Base-by-base conservation (phyloP, 2,888 invertebrate genomes). In the Ophion ventricosus region DNA sequence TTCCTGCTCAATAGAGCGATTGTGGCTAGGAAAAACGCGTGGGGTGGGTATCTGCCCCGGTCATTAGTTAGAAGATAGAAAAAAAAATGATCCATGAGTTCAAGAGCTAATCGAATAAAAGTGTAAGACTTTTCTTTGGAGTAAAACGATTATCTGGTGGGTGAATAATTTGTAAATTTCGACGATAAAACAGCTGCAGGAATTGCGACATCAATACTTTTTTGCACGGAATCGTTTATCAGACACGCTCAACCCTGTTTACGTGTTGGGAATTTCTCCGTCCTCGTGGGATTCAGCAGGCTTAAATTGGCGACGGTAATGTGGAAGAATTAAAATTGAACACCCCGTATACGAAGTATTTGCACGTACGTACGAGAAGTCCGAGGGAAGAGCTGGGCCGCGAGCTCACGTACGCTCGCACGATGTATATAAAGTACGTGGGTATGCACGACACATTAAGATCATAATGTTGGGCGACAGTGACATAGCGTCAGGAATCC, bases 401-500 rank as follows among this genome's bases (percentile, higher is more conserved):
- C 54, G 56, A 8, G 10, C 17, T 29, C 72, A 57, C 66, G 43
- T 57, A 67, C 73, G 54, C 25, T 14, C 25, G 17, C 26, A 56
- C 73, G 73, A 64, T 82, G 64, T 54, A 74, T 63, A 85, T 56
- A 69, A 75, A 73, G 57, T 76, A 83, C 83, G 80, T 85, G 82
- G 81, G 82, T 59, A 84, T 81, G 85, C 83, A 82, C 85, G 88
- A 90, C 89, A 86, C 88, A 91, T 90, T 87, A 88, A 88, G 89
- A 91, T 91, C 90, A 90, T 91, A 90, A 91, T 90, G 88, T 89
- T 87, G 85, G 87, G 80, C 83, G 90, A 91, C 89, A 89, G 88
- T 91, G 90, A 91, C 90, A 88, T 88, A 90, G 88, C 88, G 88
- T 89, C 87, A 87, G 89, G 90, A 91, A 91, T 91, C 88, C 80